phyloP scores from a whole-genome alignment of 1,140 invertebrate genomes.

The Aphidius gifuensis region DNA sequence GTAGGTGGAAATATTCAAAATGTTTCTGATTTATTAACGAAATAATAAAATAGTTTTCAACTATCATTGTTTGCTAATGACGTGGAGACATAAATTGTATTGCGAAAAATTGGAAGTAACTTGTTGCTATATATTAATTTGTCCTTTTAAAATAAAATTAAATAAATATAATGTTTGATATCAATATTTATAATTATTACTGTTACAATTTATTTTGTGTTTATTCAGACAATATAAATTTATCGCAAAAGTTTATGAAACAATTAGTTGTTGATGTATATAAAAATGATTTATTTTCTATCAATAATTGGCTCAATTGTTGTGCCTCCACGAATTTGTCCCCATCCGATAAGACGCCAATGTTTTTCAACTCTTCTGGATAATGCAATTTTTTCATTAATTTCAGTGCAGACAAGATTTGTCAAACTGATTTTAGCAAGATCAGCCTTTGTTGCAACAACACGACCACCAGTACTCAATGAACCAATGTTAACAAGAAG shows the following conservation, averaged over 20 bases:
- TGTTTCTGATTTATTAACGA: too few species aligned
- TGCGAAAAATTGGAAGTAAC: too few species aligned
- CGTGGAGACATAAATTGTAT: too few species aligned
- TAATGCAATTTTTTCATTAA: conserved; percentile 97
- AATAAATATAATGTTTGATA: too few species aligned
- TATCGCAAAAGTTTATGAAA: background rate
- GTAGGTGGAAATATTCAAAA: too few species aligned
- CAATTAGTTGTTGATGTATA: conserved; percentile 4
- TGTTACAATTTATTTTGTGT: too few species aligned
- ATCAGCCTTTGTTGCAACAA: conserved; percentile 94
- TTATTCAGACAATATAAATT: too few species aligned
- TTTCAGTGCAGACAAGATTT: conserved; percentile 97
- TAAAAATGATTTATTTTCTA: conserved; percentile 34
- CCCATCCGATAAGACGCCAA: conserved; percentile 99
- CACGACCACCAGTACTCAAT: conserved; percentile 94
- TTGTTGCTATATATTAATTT: too few species aligned
- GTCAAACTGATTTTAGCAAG: conserved; percentile 96
- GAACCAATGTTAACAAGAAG: conserved; percentile 99
- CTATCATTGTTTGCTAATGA: too few species aligned
- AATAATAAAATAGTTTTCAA: too few species aligned
- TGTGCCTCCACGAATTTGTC: conserved; percentile 88
- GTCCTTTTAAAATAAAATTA: too few species aligned
- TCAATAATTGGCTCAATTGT: conserved; percentile 73
- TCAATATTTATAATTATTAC: too few species aligned
- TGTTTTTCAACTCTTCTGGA: conserved; percentile 98